Conservation (phyloP, 2,113 vertebrate species). For the Bombycilla garrulus region DNA sequence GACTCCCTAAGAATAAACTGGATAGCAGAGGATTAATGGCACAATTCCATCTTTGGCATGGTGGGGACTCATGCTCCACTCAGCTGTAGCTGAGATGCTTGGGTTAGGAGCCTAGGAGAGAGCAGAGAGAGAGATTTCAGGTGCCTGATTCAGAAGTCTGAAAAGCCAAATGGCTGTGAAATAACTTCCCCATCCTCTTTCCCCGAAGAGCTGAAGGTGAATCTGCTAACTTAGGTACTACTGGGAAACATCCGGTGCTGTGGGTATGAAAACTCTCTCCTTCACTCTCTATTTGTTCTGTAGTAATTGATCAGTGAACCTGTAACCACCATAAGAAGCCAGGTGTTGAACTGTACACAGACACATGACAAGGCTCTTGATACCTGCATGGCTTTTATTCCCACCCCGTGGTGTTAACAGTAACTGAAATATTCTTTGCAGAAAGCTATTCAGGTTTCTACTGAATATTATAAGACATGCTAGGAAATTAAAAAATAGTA, state of each 20-base stretch:
- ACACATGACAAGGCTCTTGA: neutral
- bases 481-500: neutral
- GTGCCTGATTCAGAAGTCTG: neutral
- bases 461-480: neutral
- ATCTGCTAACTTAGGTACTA: neutral
- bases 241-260: neutral
- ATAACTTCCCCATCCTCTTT: neutral
- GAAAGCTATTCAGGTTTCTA: neutral
- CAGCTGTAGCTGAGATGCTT: neutral
- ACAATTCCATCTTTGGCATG: neutral
- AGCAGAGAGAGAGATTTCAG: neutral
- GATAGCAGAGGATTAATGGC: neutral
- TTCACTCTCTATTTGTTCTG: neutral
- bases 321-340: neutral
- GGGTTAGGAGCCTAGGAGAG: neutral
- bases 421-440: neutral
- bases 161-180: neutral
- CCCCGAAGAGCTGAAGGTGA: neutral
- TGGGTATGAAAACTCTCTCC: neutral
- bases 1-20: neutral
- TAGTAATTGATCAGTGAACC: neutral
- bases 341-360: fast-evolving
- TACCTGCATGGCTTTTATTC: neutral
- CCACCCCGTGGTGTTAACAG: neutral
- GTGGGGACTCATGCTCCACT: neutral